Percentiles rank a stretch among this genome's conserved stretches.
Evolutionary conservation across 2,113 vertebrate genomes (phyloP).

Genomic region (Laterallus jamaicensis): DNA sequence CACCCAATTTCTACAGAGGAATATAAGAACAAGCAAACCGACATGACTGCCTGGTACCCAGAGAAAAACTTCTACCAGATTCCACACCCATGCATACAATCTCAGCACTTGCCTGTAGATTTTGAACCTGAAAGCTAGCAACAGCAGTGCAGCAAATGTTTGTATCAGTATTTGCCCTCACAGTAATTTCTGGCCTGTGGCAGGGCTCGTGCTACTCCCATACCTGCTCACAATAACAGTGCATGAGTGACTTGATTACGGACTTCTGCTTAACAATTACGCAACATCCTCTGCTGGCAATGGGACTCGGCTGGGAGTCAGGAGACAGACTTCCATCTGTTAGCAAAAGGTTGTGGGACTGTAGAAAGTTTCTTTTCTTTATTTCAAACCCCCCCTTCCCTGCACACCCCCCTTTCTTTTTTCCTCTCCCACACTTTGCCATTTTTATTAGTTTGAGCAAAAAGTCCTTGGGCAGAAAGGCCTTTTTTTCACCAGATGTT

Average conservation of each 20-base stretch:
- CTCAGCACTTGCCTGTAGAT: background rate
- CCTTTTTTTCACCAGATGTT: constrained; percentile 43
- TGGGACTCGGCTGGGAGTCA: background rate
- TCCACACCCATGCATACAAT: background rate
- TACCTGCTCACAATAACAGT: background rate
- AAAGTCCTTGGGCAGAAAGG: constrained; percentile 35
- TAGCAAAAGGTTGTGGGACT: background rate
- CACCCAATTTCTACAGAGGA: constrained; percentile 14
- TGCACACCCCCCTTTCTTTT: background rate
- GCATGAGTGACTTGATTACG: background rate
- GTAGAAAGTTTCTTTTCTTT: background rate
- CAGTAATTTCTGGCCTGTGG: rapidly evolving
- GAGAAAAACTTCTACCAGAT: background rate
- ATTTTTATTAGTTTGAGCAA: constrained; percentile 12
- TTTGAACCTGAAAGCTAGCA: background rate
- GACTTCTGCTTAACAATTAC: background rate
- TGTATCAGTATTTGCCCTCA: rapidly evolving
- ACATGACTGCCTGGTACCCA: background rate
- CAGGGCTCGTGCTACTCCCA: background rate
- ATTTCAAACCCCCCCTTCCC: too few species aligned
- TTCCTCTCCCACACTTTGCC: background rate
- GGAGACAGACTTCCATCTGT: constrained; percentile 8
- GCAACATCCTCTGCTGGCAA: background rate
- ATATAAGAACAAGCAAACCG: background rate
- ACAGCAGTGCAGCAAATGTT: background rate